Evolutionary conservation across 2,113 vertebrate species (phyloP).

Genomic region (Formicarius rufipectus): DNA sequence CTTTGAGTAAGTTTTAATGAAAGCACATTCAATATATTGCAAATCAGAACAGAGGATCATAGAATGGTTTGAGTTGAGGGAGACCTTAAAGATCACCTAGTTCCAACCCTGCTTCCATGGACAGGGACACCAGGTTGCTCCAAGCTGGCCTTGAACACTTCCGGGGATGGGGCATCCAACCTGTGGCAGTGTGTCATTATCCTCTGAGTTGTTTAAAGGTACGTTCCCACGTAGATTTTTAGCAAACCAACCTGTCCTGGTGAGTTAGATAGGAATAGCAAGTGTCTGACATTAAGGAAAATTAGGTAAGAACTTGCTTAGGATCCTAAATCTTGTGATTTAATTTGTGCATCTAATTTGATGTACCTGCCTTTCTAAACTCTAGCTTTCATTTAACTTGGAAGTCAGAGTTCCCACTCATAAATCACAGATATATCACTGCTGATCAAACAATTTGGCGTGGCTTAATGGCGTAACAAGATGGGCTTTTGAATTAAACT

Average conservation of each 20-base stretch:
- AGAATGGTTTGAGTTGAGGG: neutral
- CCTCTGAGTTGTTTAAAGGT: neutral
- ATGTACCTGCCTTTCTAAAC: neutral
- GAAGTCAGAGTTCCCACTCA: neutral
- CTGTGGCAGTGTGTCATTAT: neutral
- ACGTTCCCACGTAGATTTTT: neutral
- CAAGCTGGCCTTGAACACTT: fast-evolving
- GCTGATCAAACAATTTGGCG: neutral
- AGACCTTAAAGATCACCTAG: neutral
- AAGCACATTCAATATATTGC: neutral
- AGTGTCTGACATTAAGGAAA: neutral
- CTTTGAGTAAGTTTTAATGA: neutral
- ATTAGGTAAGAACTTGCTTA: slow-evolving; percentile 7
- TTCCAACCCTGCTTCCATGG: neutral
- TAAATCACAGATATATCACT: neutral
- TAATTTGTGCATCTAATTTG: neutral
- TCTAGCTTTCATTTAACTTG: neutral
- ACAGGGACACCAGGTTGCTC: neutral
- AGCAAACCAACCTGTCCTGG: neutral
- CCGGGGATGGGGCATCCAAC: neutral
- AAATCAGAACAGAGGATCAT: neutral
- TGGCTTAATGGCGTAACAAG: neutral
- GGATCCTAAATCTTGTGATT: neutral
- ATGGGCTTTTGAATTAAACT: neutral
- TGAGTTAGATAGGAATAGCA: neutral